Conservation (phyloP, 1,140 invertebrate species). For the Drosophila asahinai region DNA sequence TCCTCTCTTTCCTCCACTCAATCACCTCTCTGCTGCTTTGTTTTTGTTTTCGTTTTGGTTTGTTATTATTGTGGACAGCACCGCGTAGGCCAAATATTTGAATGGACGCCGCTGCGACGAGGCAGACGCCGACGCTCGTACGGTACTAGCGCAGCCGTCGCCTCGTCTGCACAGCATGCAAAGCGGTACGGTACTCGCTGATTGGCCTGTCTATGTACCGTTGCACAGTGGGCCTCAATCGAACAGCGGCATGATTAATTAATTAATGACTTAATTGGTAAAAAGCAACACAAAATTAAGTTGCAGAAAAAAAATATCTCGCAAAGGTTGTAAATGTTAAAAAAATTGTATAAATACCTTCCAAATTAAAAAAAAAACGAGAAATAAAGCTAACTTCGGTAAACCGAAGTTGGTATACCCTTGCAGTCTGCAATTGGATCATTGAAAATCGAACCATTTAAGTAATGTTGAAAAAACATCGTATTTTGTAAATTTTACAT, state of each 20-base stretch:
- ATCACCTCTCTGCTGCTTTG: constrained; percentile 21
- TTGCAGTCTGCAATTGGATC: no score
- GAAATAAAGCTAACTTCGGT: no score
- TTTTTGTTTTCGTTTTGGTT: constrained; percentile 12
- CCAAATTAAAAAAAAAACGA: no score
- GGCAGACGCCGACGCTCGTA: constrained; percentile 42
- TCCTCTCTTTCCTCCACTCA: constrained; percentile 11
- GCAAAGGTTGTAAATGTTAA: no score
- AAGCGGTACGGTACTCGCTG: constrained; percentile 74
- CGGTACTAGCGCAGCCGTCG: constrained; percentile 44
- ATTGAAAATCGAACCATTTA: no score
- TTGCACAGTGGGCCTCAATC: constrained; percentile 58
- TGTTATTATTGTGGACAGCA: constrained; percentile 56
- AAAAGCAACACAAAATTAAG: background rate
- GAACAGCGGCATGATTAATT: constrained; percentile 27
- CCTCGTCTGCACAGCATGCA: constrained; percentile 63
- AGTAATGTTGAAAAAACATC: no score
- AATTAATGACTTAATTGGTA: constrained; percentile 27
- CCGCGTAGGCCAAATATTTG: constrained; percentile 79
- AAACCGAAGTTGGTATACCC: no score
- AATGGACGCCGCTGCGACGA: constrained; percentile 38
- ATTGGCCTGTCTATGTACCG: constrained; percentile 73
- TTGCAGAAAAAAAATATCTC: no score
- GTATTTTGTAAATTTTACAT: no score
- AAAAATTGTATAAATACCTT: no score